Base-by-base conservation (phyloP, 1,140 invertebrate genomes). In the Harpegnathos saltator region DNA sequence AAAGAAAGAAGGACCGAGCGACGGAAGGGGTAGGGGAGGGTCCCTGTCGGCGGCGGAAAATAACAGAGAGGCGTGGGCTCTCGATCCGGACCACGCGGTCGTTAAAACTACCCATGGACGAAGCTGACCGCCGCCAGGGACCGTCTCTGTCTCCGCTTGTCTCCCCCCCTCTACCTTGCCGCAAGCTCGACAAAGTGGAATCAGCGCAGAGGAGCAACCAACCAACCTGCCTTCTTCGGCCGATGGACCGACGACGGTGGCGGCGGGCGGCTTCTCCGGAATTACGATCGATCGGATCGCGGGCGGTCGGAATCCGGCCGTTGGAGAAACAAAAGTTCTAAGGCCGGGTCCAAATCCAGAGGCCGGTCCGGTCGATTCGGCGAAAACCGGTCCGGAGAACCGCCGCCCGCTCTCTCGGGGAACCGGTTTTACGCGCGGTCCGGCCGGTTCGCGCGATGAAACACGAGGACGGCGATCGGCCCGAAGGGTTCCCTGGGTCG, bases 391-490 rank as follows among this genome's bases (percentile, higher is more conserved):
- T 87, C 85, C 44, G 69, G 75, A 59, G 61, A 78, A 75, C 78
- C 22, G 24, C 19, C n/a, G 3, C 52, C 24, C 65, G 68, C 24
- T 59, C 24, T 59, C 33, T 78, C 58, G 65, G 65, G 71, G 24
- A 90, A 91, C 90, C 89, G 91, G 89, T 90, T 92, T 87, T 83
- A 89, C 89, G 85, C 82, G 81, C 68, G 54, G 85, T n/a, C 69
- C 61, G 85, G 22, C 69, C 69, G 26, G 78, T 82, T 82, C 48
- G 81, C 69, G 22, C 62, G 65, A 74, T 90, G 90, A 90, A 90
- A 91, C 90, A 91, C 73, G 91, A 91, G 85, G 73, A 87, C 85
- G 85, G 44, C 44, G 12, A 72, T 85, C 75, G 71, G 15, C 65
- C n/a, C 66, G 73, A 22, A 33, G n/a, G 48, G 44, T 54, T 24